These are phyloP conservation scores for Phrynocephalus versicolor DNA, from an alignment of 2,113 vertebrate species.

Conservation along the genomic window DNA sequence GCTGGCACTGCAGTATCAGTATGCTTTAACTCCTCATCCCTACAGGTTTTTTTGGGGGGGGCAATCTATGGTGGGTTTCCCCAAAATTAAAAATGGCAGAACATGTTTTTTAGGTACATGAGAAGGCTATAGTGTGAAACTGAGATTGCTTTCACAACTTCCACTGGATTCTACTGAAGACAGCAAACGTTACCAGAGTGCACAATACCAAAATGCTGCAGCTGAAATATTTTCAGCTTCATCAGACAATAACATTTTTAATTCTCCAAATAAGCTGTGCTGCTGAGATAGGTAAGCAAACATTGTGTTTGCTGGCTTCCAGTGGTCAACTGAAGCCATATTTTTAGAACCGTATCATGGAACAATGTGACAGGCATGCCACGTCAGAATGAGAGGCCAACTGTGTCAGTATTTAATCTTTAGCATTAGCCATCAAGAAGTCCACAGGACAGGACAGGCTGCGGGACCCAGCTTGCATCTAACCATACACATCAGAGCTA, in stretches of 20 bases:
- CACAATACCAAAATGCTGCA: not conserved
- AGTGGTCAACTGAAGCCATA: not conserved
- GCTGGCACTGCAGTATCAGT: too few species aligned
- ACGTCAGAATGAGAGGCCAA: not conserved
- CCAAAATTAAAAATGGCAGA: too few species aligned
- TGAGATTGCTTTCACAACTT: too few species aligned
- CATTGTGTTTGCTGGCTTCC: not conserved
- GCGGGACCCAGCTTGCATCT: not conserved
- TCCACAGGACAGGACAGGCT: not conserved
- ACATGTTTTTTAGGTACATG: too few species aligned
- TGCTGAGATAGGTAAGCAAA: not conserved
- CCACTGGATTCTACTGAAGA: too few species aligned
- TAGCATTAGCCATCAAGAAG: not conserved
- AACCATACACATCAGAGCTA: not conserved
- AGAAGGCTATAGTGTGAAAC: too few species aligned
- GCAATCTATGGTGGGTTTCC: too few species aligned
- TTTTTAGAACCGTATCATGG: not conserved
- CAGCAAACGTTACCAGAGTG: not conserved
- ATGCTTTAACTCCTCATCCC: too few species aligned
- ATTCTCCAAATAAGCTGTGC: not conserved
- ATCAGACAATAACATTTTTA: not conserved
- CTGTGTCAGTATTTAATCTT: not conserved
- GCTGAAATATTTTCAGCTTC: not conserved
- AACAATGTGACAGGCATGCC: not conserved
- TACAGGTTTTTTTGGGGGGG: too few species aligned